A percentile compares a stretch with the other conserved stretches of the same genome.
Evolutionary conservation across 2,888 invertebrate species (phyloP).

Genomic region (Chloroclysta siterata): DNA sequence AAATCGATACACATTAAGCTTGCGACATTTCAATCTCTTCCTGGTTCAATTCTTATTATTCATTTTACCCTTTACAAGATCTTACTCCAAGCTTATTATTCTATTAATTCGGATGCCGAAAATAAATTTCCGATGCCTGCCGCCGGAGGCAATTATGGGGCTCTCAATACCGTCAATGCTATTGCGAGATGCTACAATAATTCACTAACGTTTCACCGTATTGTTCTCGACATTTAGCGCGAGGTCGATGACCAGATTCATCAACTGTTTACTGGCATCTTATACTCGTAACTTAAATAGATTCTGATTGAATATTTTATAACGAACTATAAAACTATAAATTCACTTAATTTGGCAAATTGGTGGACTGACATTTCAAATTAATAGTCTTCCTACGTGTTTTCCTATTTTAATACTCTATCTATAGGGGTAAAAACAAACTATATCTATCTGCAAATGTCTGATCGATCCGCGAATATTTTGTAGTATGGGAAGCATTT

Average conservation of each 20-base stretch:
- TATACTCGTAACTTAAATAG: constrained; percentile 53
- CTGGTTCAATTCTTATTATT: constrained; percentile 17
- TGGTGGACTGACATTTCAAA: constrained; percentile 1
- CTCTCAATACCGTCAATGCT: constrained; percentile 43
- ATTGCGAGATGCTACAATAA: constrained; percentile 45
- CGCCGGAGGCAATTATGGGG: constrained; percentile 45
- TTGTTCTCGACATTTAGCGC: constrained; percentile 78
- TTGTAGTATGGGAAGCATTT: neutral
- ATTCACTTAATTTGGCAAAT: constrained; percentile 25
- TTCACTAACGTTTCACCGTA: constrained; percentile 66
- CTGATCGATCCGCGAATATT: neutral
- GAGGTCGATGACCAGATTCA: constrained; percentile 71
- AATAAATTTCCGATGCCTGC: constrained; percentile 33
- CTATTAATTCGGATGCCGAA: constrained; percentile 29
- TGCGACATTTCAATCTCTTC: constrained; percentile 10
- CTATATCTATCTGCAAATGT: neutral
- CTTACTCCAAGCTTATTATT: constrained; percentile 23
- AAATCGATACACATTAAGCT: constrained; percentile 27
- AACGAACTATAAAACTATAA: constrained; percentile 25
- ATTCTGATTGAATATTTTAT: constrained; percentile 36
- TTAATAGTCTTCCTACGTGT: constrained; percentile 1
- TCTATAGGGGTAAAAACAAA: neutral
- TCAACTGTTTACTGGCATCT: constrained; percentile 66
- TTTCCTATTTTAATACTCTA: neutral
- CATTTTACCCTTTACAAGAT: neutral